phyloP scores from a whole-genome alignment of 2,888 invertebrate species.

The Margaritifera margaritifera region DNA sequence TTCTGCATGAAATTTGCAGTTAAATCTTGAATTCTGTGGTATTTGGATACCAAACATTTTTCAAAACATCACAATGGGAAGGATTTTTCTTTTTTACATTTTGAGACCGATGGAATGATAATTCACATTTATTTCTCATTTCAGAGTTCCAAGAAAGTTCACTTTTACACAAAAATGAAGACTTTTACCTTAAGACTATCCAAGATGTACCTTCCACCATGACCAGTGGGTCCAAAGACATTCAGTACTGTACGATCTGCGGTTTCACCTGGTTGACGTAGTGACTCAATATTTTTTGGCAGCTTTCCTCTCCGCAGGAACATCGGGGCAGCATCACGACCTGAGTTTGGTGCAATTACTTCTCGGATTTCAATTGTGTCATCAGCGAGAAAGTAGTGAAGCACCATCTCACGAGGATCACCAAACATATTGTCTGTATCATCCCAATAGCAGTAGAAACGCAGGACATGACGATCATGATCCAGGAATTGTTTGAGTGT shows the following conservation, averaged over 20 bases:
- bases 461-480: constrained; percentile 82
- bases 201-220: constrained; percentile 72
- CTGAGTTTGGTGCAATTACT: constrained; percentile 79
- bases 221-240: constrained; percentile 72
- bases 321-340: constrained; percentile 81
- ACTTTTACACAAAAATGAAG: neutral
- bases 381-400: constrained; percentile 89
- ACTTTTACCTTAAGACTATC: constrained; percentile 71
- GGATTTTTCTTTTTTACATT: too few species aligned
- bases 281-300: constrained; percentile 79
- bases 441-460: constrained; percentile 93
- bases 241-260: constrained; percentile 73
- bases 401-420: constrained; percentile 83
- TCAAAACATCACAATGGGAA: too few species aligned
- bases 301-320: constrained; percentile 85
- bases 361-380: constrained; percentile 93
- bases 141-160: neutral
- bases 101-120: too few species aligned
- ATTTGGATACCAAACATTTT: too few species aligned
- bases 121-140: neutral
- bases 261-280: constrained; percentile 69
- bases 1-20: too few species aligned
- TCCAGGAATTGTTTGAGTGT: constrained; percentile 87
- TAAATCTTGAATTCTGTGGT: too few species aligned
- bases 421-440: constrained; percentile 86